These are phyloP conservation scores for Laterallus jamaicensis DNA, from an alignment of 2,113 vertebrate species.

Conservation along the genomic window DNA sequence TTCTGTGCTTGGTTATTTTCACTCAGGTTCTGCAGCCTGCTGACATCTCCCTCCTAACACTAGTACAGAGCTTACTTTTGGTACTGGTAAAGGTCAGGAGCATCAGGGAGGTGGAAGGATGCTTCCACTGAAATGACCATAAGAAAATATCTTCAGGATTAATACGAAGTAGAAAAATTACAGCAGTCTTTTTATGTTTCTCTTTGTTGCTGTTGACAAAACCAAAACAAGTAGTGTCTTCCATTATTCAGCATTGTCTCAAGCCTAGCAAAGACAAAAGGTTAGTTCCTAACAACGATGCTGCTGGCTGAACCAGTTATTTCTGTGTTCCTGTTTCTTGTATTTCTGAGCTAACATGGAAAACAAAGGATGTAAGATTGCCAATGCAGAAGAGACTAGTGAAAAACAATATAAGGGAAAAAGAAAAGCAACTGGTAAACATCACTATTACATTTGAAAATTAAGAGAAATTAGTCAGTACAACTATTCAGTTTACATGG, in stretches of 20 bases:
- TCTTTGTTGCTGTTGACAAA: not conserved
- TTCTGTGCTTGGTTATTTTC: not conserved
- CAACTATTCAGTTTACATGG: not conserved
- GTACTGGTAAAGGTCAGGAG: not conserved
- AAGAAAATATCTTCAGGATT: not conserved
- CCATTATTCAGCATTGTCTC: not conserved
- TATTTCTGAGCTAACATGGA: not conserved
- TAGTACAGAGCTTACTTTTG: not conserved
- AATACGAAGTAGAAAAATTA: not conserved
- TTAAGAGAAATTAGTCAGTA: not conserved
- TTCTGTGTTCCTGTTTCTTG: not conserved
- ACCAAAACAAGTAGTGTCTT: not conserved
- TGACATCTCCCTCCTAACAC: not conserved
- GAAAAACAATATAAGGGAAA: not conserved
- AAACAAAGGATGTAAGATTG: not conserved
- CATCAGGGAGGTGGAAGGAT: not conserved
- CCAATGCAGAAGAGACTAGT: not conserved
- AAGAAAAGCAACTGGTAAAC: not conserved
- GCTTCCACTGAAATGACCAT: not conserved
- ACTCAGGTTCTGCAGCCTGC: not conserved
- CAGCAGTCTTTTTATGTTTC: not conserved
- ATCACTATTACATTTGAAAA: not conserved
- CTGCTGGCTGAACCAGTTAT: not conserved
- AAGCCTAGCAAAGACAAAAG: conserved; percentile 1
- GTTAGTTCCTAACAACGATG: not conserved